A percentile compares a stretch with the other conserved stretches of the same genome.
Conservation (phyloP, 2,113 vertebrate species). For the Equus quagga region DNA sequence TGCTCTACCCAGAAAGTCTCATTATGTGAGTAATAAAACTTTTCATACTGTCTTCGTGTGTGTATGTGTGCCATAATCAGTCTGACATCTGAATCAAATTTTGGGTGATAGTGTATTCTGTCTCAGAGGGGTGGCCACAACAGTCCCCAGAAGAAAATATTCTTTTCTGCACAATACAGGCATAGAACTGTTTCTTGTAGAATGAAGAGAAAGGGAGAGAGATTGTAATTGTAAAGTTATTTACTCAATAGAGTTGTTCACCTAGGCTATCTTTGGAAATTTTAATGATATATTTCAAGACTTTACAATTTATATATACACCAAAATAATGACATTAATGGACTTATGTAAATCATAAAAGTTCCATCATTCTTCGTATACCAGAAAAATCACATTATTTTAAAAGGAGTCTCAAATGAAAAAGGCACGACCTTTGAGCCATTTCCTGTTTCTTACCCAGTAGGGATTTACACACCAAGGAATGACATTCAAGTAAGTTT, state of each 20-base stretch:
- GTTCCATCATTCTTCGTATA: background rate
- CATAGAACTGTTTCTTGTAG: background rate
- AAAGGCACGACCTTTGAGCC: background rate
- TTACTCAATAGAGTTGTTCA: background rate
- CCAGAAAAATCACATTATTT: constrained; percentile 26
- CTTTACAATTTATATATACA: background rate
- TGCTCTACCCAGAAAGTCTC: background rate
- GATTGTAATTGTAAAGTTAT: background rate
- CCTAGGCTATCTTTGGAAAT: background rate
- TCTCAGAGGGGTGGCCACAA: background rate
- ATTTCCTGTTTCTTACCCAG: background rate
- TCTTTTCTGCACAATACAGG: background rate
- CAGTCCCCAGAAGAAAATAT: background rate
- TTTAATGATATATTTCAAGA: background rate
- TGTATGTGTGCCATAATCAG: background rate
- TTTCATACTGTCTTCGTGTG: background rate
- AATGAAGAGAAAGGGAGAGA: background rate
- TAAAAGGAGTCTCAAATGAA: background rate
- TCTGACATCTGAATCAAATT: background rate
- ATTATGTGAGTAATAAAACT: background rate
- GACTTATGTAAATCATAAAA: background rate
- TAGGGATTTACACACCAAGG: background rate
- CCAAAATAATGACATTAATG: background rate
- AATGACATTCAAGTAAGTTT: background rate
- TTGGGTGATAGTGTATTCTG: background rate